Evolutionary conservation across 2,888 invertebrate genomes (phyloP).

Genomic region (Folsomia candida): DNA sequence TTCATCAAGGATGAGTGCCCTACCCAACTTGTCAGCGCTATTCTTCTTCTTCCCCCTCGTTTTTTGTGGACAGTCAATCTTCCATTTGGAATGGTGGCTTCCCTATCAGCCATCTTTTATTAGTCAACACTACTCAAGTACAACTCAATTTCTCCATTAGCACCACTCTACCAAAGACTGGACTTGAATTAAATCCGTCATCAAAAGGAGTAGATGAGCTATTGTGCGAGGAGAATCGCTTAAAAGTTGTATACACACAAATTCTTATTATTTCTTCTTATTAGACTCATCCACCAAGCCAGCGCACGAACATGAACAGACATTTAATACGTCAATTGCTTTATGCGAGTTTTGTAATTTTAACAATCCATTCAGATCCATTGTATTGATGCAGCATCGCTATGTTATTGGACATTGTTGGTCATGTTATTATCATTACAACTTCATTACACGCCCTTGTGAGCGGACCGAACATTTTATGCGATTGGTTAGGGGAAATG

Average conservation of each 20-base stretch:
- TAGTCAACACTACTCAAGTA: slow-evolving; percentile 9
- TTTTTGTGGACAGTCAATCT: slow-evolving; percentile 1
- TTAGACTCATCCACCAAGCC: not conserved
- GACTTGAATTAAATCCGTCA: not conserved
- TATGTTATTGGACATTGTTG: not conserved
- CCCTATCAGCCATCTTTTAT: slow-evolving; percentile 20
- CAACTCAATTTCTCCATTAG: slow-evolving; percentile 27
- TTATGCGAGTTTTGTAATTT: not conserved
- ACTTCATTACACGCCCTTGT: not conserved
- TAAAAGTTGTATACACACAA: not conserved
- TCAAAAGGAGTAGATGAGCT: slow-evolving; percentile 2
- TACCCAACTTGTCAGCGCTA: not conserved
- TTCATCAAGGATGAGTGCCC: not conserved
- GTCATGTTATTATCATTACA: not conserved
- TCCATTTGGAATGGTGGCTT: slow-evolving; percentile 3
- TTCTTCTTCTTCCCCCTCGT: slow-evolving; percentile 10
- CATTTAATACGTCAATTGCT: not conserved
- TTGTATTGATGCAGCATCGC: not conserved
- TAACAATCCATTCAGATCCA: not conserved
- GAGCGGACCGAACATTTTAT: too few species aligned
- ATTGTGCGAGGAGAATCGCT: not conserved
- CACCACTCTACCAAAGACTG: not conserved
- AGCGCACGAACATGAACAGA: not conserved
- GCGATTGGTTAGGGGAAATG: too few species aligned
- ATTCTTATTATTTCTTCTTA: not conserved